Base-by-base conservation (phyloP, 2,113 vertebrate genomes). In the Heterotis niloticus region DNA sequence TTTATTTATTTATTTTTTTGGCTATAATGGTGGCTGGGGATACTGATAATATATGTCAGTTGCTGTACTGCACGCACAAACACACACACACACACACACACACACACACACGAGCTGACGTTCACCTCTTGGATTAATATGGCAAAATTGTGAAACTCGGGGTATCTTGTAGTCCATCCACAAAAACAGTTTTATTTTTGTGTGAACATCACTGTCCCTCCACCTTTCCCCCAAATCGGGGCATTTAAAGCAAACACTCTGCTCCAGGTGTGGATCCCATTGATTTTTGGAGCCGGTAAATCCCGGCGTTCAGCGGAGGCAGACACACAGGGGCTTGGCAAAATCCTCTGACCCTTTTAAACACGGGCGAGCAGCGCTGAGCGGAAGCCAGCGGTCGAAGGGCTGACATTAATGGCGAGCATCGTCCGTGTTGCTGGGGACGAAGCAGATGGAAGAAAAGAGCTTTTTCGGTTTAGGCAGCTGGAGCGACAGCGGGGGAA, bases 401-500 rank as follows among this genome's bases (percentile, higher is more conserved):
- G 29, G 66, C 64, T 62, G 20, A 17, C 68, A 60, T 81, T 71
- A 69, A 77, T 44, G 67, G 60, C 75, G 17, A 54, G 76, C 51
- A 10, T 28, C 16, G 44, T 18, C 70, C n/a, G 57, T 74, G 29
- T 59, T 64, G 16, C 65, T 60, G 24, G 72, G 52, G 34, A 23
- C 24, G 71, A 14, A 56, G 34, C 34, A 44, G 51, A 20, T 62
- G 23, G 71, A 57, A 57, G 26, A 72, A 59, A 24, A 56, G 14
- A 26, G 13, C 12, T 59, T 74, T 57, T 57, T 12, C 71, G 26
- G 23, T 59, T 74, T 52, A 23, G 56, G 71, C 51, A 74, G 17
- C 71, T 24, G 13, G 71, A 74, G 71, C 54, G 56, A 44, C 34
- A 44, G 34, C 34, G 52, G 5, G 54, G 71, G 24, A 10, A 23